Evolutionary conservation across 2,888 invertebrate genomes (phyloP).

Genomic region (Mesochorus sp.): DNA sequence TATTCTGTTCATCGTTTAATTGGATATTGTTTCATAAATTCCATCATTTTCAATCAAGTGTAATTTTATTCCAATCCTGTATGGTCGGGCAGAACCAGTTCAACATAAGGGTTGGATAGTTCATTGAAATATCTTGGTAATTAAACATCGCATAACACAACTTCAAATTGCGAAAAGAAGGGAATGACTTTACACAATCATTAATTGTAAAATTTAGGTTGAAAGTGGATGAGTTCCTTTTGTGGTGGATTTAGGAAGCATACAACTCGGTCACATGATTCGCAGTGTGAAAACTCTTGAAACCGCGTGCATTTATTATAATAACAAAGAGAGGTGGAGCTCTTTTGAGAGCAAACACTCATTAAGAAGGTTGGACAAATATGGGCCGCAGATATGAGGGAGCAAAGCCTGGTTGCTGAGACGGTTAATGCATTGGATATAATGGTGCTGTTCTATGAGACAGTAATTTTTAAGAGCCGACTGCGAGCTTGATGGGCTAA

Average conservation of each 20-base stretch:
- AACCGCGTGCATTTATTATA: constrained; percentile 34
- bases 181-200: too few species aligned
- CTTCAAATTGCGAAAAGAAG: too few species aligned
- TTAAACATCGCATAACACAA: too few species aligned
- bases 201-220: too few species aligned
- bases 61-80: too few species aligned
- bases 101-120: too few species aligned
- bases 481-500: neutral
- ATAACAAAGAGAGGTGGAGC: constrained; percentile 49
- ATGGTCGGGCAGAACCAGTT: too few species aligned
- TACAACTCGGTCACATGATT: too few species aligned
- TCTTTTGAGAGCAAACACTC: constrained; percentile 61
- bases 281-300: too few species aligned
- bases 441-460: neutral
- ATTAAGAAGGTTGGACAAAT: constrained; percentile 36
- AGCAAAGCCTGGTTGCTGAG: neutral
- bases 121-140: too few species aligned
- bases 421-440: neutral
- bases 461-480: neutral
- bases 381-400: constrained; percentile 18
- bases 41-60: neutral
- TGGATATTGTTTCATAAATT: neutral
- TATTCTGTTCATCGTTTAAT: constrained; percentile 6
- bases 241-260: too few species aligned
- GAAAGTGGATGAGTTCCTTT: too few species aligned